Conservation (phyloP, 1,140 invertebrate species). For the Myzus persicae region DNA sequence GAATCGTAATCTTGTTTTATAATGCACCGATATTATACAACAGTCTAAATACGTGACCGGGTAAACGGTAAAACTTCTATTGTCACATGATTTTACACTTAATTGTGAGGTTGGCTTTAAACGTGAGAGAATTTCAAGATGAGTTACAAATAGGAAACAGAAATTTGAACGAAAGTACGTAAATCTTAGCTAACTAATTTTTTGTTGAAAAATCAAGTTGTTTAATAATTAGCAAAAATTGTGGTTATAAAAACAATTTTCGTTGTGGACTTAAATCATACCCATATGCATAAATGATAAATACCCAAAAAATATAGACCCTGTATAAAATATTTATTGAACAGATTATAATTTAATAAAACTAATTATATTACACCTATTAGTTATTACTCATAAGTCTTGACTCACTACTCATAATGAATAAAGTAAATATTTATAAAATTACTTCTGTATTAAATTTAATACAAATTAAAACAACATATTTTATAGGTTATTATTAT, state of each 20-base stretch:
- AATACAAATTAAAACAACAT: no score
- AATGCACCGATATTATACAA: slow-evolving; percentile 37
- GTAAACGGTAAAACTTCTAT: slow-evolving; percentile 41
- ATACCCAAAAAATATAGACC: no score
- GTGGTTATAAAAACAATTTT: no score
- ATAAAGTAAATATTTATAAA: background rate
- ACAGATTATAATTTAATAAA: background rate
- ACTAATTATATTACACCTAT: background rate
- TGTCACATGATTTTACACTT: slow-evolving; percentile 38
- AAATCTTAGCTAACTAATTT: background rate
- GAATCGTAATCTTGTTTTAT: slow-evolving; percentile 53
- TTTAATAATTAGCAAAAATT: no score
- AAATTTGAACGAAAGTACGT: background rate
- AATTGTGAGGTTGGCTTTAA: slow-evolving; percentile 17
- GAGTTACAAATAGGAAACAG: slow-evolving; percentile 14
- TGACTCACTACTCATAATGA: background rate
- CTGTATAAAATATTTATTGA: background rate
- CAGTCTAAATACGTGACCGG: slow-evolving; percentile 39
- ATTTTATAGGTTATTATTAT: no score
- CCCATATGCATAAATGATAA: no score
- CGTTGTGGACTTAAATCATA: no score
- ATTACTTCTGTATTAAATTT: no score
- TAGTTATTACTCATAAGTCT: no score
- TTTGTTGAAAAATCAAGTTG: background rate
- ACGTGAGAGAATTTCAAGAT: slow-evolving; percentile 42